phyloP scores from a whole-genome alignment of 2,888 invertebrate genomes.

The Cerastis leucographa region DNA sequence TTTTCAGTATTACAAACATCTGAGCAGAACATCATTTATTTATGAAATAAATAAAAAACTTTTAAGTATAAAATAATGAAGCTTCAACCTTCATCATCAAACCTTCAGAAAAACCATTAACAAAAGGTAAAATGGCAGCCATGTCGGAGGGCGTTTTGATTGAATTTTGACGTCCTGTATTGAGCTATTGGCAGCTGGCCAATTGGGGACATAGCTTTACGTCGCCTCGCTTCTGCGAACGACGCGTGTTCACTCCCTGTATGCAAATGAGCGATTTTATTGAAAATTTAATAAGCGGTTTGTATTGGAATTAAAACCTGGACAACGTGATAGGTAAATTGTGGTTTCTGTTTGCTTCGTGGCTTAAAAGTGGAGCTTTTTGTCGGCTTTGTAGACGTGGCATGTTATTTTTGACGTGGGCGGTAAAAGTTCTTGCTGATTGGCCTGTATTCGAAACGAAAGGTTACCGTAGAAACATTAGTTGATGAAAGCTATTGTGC shows the following conservation, averaged over 20 bases:
- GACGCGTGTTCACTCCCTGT: constrained; percentile 56
- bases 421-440: neutral
- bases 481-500: neutral
- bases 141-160: constrained; percentile 60
- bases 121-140: constrained; percentile 58
- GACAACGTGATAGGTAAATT: constrained; percentile 45
- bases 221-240: constrained; percentile 57
- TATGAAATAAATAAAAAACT: neutral
- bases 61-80: neutral
- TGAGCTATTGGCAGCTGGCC: constrained; percentile 64
- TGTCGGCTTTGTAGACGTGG: neutral
- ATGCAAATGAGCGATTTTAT: constrained; percentile 67
- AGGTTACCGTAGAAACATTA: neutral
- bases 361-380: constrained; percentile 11
- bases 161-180: constrained; percentile 66
- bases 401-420: constrained; percentile 10
- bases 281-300: constrained; percentile 66
- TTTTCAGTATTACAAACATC: neutral
- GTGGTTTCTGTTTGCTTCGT: constrained; percentile 27
- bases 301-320: constrained; percentile 55
- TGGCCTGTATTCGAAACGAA: neutral
- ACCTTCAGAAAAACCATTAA: constrained; percentile 60
- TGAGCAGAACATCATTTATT: neutral
- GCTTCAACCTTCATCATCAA: constrained; percentile 13
- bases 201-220: constrained; percentile 56